These are phyloP conservation scores for Coenonympha arcania DNA, from an alignment of 2,888 invertebrate genomes.

Conservation along the genomic window DNA sequence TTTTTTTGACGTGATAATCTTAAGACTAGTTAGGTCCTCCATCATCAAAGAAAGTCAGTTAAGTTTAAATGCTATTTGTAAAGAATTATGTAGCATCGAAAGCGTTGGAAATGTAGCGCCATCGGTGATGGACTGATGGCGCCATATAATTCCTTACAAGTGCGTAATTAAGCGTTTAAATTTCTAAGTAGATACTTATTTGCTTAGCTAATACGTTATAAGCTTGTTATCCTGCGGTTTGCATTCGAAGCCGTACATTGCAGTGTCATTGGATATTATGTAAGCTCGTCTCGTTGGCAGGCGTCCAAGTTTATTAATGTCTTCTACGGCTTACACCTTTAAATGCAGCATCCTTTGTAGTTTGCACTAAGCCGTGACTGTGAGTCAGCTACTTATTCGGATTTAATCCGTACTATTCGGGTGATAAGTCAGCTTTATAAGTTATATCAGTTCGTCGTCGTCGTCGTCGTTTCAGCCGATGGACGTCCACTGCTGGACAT, in stretches of 20 bases:
- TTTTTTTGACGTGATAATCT: too few species aligned
- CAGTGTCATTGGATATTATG: slow-evolving; percentile 33
- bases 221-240: slow-evolving; percentile 15
- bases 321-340: slow-evolving; percentile 40
- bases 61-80: too few species aligned
- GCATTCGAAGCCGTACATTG: slow-evolving; percentile 24
- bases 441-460: too few species aligned
- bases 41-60: too few species aligned
- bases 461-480: too few species aligned
- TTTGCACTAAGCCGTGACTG: slow-evolving; percentile 1
- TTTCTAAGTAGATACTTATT: slow-evolving; percentile 1
- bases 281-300: slow-evolving; percentile 46
- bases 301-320: slow-evolving; percentile 57
- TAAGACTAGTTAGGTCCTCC: too few species aligned
- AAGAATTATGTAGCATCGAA: too few species aligned
- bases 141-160: not conserved
- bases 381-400: slow-evolving; percentile 4
- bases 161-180: slow-evolving; percentile 11
- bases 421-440: not conserved
- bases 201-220: slow-evolving; percentile 16
- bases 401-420: not conserved
- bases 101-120: too few species aligned
- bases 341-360: slow-evolving; percentile 42
- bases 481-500: too few species aligned
- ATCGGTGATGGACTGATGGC: not conserved